These are phyloP conservation scores for Accipiter virgatus DNA, from an alignment of 2,113 vertebrate genomes.

Conservation along the genomic window DNA sequence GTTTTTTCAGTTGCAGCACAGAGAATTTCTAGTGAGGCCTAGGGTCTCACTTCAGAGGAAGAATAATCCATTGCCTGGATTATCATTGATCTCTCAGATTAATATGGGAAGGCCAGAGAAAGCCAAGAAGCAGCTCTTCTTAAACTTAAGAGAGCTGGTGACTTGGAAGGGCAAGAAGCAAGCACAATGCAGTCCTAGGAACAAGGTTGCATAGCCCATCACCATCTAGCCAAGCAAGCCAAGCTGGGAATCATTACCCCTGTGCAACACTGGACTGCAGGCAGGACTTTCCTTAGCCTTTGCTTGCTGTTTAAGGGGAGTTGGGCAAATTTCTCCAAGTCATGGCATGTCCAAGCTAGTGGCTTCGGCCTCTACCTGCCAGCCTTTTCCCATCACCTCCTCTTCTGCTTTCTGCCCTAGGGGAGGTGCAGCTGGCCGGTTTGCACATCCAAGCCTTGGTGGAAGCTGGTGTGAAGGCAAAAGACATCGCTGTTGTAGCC, in stretches of 20 bases:
- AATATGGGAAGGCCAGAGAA: background rate
- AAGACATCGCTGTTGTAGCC: slow-evolving; percentile 88
- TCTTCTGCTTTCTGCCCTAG: slow-evolving; percentile 64
- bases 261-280: fast-evolving
- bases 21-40: background rate
- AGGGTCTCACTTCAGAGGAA: background rate
- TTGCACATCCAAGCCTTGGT: slow-evolving; percentile 86
- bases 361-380: background rate
- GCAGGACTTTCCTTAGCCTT: background rate
- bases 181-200: background rate
- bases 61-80: background rate
- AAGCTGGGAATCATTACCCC: background rate
- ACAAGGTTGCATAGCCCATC: background rate
- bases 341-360: background rate
- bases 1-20: background rate
- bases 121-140: background rate
- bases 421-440: slow-evolving; percentile 87
- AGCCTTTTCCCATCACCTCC: background rate
- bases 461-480: slow-evolving; percentile 83
- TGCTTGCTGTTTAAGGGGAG: background rate
- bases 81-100: background rate
- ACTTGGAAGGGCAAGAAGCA: background rate
- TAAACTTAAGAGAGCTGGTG: background rate
- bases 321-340: background rate
- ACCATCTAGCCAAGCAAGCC: background rate